Evolutionary conservation across 1,140 invertebrate genomes (phyloP).

Genomic region (Coptotermes formosanus): DNA sequence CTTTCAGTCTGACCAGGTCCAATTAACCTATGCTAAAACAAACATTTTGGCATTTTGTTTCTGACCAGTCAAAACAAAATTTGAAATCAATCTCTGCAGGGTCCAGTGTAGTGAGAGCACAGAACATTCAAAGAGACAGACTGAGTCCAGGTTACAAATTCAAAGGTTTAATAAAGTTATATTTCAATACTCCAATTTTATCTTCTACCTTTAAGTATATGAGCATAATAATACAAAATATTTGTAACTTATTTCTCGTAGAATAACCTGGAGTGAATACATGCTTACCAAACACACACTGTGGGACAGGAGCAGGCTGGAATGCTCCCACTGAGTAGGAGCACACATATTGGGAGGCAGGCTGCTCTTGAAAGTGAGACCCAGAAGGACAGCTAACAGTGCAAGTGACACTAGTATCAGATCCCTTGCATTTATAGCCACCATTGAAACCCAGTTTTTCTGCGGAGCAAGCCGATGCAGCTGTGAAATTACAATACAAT

Average conservation of each 20-base stretch:
- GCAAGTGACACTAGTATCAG: slow-evolving; percentile 60
- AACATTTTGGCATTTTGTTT: no score
- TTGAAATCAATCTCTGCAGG: no score
- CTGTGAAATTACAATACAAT: slow-evolving; percentile 13
- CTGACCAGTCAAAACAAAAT: no score
- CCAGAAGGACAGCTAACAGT: slow-evolving; percentile 63
- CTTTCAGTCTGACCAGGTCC: no score
- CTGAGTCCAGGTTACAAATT: no score
- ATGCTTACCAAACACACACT: slow-evolving; percentile 66
- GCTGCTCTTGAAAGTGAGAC: slow-evolving; percentile 58
- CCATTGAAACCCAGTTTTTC: slow-evolving; percentile 62
- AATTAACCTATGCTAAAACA: no score
- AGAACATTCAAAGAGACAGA: no score
- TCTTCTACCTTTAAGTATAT: no score
- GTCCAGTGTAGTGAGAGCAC: no score
- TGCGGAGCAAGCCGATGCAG: background rate
- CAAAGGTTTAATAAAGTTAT: no score
- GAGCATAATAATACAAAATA: background rate
- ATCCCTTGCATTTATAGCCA: slow-evolving; percentile 65
- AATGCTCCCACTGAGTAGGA: slow-evolving; percentile 65
- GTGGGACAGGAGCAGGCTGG: slow-evolving; percentile 66
- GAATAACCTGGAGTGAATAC: no score
- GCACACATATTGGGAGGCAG: slow-evolving; percentile 66
- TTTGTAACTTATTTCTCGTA: background rate
- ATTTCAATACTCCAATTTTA: no score